Evolutionary conservation across 2,113 vertebrate species (phyloP), one percentile per base, ranked within the genome.

Genomic region (Podiceps cristatus): DNA sequence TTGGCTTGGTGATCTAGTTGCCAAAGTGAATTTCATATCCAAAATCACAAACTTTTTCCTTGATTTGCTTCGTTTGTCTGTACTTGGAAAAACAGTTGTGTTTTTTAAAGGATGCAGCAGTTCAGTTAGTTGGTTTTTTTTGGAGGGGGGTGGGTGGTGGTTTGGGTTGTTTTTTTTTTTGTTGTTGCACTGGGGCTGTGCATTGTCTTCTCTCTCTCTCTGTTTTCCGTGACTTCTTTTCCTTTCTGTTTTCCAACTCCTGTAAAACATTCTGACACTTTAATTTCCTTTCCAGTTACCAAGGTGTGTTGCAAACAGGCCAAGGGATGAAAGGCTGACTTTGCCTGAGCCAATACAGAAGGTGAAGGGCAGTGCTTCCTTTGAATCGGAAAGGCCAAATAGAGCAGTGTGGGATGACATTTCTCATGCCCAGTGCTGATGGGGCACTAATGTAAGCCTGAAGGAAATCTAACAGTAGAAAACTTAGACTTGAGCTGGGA

Each of bases 251-350:
- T 91, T 93, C 63, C 59, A 94, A 0, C 33, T 62, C 37, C 55
- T 71, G 37, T 67, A 55, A 66, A 94, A 77, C 14, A 53, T 77
- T 12, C 45, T 49, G 42, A 84, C 0, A 1, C 25, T 88, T n/a
- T 40, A 1, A 9, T 68, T 91, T 91, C 17, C 40, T 73, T 76
- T 66, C 31, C 35, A 66, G 29, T 15, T 35, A 55, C 35, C 8
- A 4, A 69, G 29, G 12, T 19, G 4, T 4, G 25, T 5, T 86
- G 33, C 63, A 76, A 83, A 60, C 17, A 68, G 49, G 5, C 33
- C 29, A 35, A 53, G 35, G 25, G 44, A 33, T 33, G 40, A 62
- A 76, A 53, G 0, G 0, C 20, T 62, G 33, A 23, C 37, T 50
- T 67, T 68, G 12, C 7, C 28, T 40, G n/a, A 22, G 14, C 13